Conservation (phyloP, 2,797 vertebrate genomes). For the Anguilla anguilla region DNA sequence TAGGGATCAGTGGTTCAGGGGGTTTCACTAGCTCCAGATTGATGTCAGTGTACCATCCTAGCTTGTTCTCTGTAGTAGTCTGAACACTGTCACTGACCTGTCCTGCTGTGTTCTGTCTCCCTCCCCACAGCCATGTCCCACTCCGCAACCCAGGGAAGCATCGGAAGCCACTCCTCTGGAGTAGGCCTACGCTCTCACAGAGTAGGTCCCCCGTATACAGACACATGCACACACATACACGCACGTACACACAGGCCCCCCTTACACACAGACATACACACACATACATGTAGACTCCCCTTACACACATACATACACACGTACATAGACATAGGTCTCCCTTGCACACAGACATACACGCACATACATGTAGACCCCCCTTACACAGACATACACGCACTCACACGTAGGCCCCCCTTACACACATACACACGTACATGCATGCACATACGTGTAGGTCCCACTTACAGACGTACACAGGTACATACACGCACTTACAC, state of each 20-base stretch:
- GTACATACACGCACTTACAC: background rate
- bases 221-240: background rate
- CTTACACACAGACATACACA: background rate
- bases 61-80: background rate
- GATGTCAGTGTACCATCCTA: background rate
- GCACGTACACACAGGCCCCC: background rate
- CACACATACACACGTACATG: background rate
- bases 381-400: background rate
- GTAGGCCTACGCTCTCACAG: slow-evolving; percentile 68
- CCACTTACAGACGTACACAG: background rate
- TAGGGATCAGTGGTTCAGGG: background rate
- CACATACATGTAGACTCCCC: background rate
- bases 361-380: background rate
- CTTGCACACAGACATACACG: background rate
- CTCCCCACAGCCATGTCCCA: slow-evolving; percentile 77
- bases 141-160: slow-evolving; percentile 79
- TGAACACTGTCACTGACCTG: background rate
- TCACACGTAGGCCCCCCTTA: background rate
- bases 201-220: slow-evolving; percentile 54
- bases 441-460: background rate
- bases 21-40: background rate
- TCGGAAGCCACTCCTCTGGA: slow-evolving; percentile 75
- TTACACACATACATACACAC: background rate
- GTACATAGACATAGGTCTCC: background rate
- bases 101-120: slow-evolving; percentile 31